These are phyloP conservation scores for Abscondita cerata DNA, from an alignment of 2,888 invertebrate species.

Conservation along the genomic window DNA sequence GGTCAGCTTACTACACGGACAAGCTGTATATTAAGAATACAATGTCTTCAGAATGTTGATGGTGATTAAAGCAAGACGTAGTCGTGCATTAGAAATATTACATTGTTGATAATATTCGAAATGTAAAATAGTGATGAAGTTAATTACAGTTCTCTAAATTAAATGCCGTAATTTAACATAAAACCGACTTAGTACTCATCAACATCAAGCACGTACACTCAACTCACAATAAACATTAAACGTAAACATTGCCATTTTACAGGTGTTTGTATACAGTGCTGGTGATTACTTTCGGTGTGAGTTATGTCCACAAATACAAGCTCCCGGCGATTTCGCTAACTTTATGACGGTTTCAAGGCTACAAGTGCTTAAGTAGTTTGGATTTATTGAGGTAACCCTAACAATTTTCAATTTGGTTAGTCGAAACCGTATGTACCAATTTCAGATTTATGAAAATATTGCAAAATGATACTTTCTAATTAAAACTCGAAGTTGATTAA, in stretches of 20 bases:
- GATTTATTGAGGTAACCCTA: constrained; percentile 7
- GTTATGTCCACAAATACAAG: constrained; percentile 22
- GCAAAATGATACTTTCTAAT: too few species aligned
- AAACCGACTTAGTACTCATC: constrained; percentile 22
- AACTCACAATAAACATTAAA: constrained; percentile 26
- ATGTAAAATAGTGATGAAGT: not conserved
- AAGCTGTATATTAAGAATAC: not conserved
- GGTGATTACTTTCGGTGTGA: constrained; percentile 20
- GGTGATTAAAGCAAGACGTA: too few species aligned
- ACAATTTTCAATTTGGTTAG: constrained; percentile 12
- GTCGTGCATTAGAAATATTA: not conserved
- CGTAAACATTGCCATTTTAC: constrained; percentile 27
- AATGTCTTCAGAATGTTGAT: not conserved
- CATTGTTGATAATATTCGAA: constrained; percentile 1
- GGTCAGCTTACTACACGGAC: too few species aligned
- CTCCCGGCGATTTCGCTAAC: constrained; percentile 17
- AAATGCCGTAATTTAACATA: constrained; percentile 3
- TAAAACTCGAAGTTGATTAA: too few species aligned
- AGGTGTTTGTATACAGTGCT: constrained; percentile 26
- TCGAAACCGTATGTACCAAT: not conserved
- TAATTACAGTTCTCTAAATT: constrained; percentile 7
- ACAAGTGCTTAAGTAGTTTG: constrained; percentile 7
- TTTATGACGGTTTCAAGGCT: constrained; percentile 21
- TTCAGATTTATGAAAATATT: not conserved
- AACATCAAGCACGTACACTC: constrained; percentile 19